Conservation (phyloP, 2,113 vertebrate species). For the Psilopogon haemacephalus region DNA sequence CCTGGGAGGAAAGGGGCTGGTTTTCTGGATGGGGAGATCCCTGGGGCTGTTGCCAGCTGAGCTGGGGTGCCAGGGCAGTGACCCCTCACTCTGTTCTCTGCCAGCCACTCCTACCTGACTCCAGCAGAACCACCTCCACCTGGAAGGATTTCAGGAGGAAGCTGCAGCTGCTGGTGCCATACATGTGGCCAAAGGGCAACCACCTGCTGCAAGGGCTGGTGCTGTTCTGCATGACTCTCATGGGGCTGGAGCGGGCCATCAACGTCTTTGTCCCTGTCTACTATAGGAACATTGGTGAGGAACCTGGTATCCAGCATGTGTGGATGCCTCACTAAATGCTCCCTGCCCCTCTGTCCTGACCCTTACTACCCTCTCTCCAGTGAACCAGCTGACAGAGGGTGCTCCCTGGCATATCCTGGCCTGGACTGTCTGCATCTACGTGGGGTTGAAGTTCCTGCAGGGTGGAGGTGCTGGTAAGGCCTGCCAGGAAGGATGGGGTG, state of each 20-base stretch:
- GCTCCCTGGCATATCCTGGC: constrained; percentile 82
- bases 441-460: constrained; percentile 90
- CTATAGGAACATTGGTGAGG: constrained; percentile 91
- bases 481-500: fast-evolving
- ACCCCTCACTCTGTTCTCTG: background rate
- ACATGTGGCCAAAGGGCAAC: constrained; percentile 89
- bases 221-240: constrained; percentile 85
- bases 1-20: background rate
- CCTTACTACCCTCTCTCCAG: constrained; percentile 61
- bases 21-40: background rate
- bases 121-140: constrained; percentile 76
- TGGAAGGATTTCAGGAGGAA: constrained; percentile 88
- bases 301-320: background rate
- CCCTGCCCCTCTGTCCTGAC: background rate
- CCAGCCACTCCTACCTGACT: constrained; percentile 70
- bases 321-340: background rate
- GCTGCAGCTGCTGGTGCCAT: constrained; percentile 84
- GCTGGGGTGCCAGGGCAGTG: background rate
- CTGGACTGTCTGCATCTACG: constrained; percentile 84
- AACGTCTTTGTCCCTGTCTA: constrained; percentile 95
- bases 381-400: constrained; percentile 82
- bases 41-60: background rate
- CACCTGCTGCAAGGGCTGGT: constrained; percentile 85
- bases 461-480: constrained; percentile 90
- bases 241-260: constrained; percentile 86